Percentiles rank a stretch among this genome's conserved stretches.
Conservation (phyloP, 1,140 invertebrate species). For the Pogonomyrmex barbatus region DNA sequence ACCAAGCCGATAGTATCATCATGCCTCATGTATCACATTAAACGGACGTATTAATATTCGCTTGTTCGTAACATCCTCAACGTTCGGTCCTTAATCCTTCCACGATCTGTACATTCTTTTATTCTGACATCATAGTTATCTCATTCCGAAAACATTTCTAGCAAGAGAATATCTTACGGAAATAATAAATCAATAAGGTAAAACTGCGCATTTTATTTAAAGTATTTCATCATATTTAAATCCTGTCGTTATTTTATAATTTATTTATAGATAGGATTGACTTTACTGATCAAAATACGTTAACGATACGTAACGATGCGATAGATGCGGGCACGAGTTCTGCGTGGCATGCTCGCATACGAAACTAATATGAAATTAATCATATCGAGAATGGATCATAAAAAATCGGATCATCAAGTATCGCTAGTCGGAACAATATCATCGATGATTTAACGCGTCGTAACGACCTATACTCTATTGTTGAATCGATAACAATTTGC, state of each 20-base stretch:
- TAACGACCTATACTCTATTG: neutral
- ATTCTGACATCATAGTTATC: neutral
- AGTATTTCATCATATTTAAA: neutral
- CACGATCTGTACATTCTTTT: neutral
- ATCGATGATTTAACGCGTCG: neutral
- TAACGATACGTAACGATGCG: neutral
- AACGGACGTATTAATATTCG: conserved; percentile 72
- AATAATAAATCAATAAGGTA: neutral
- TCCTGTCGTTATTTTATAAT: neutral
- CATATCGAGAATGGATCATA: neutral
- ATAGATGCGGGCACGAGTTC: neutral
- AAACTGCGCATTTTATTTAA: neutral
- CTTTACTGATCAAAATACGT: neutral
- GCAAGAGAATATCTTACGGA: neutral
- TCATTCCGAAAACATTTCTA: neutral
- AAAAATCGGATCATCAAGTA: neutral
- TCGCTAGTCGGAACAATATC: neutral
- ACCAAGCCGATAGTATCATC: conserved; percentile 66
- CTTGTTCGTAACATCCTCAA: conserved; percentile 54
- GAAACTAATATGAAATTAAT: neutral
- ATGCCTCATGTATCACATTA: conserved; percentile 67
- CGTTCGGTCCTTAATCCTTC: neutral
- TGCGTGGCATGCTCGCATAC: neutral
- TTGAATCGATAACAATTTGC: conserved; percentile 43
- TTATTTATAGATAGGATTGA: neutral